Evolutionary conservation across 1,140 invertebrate genomes (phyloP).

Genomic region (Anoplophora glabripennis): DNA sequence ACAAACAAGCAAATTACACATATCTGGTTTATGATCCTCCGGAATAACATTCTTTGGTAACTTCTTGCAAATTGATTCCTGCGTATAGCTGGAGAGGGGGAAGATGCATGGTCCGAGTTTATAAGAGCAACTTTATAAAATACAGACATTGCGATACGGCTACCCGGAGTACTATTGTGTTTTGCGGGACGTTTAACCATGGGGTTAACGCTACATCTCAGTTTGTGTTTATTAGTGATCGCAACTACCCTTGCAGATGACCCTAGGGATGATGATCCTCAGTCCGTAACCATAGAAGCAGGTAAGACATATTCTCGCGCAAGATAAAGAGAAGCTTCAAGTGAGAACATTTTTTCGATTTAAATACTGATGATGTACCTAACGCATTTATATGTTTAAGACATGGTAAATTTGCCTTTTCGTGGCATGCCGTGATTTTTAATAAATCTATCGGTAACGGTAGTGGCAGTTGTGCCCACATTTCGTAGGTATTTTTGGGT

Average conservation of each 20-base stretch:
- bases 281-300: constrained; percentile 29
- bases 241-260: constrained; percentile 10
- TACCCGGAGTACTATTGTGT: constrained; percentile 16
- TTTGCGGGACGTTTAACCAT: constrained; percentile 25
- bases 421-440: constrained; percentile 21
- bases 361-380: not conserved
- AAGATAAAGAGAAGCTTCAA: not conserved
- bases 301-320: constrained; percentile 15
- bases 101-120: constrained; percentile 31
- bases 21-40: not conserved
- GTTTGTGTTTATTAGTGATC: constrained; percentile 31
- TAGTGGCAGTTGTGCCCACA: constrained; percentile 9
- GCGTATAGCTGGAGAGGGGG: constrained; percentile 31
- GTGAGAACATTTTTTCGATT: not conserved
- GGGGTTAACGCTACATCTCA: constrained; percentile 25
- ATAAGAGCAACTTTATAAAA: constrained; percentile 44
- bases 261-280: constrained; percentile 20
- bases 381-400: not conserved
- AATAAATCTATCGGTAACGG: constrained; percentile 20
- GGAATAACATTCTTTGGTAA: constrained; percentile 22
- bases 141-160: constrained; percentile 34
- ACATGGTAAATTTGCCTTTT: constrained; percentile 3
- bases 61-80: constrained; percentile 30
- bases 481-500: not conserved
- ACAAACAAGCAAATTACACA: not conserved